Conservation (phyloP, 2,113 vertebrate genomes). For the Pseudopodoces humilis region DNA sequence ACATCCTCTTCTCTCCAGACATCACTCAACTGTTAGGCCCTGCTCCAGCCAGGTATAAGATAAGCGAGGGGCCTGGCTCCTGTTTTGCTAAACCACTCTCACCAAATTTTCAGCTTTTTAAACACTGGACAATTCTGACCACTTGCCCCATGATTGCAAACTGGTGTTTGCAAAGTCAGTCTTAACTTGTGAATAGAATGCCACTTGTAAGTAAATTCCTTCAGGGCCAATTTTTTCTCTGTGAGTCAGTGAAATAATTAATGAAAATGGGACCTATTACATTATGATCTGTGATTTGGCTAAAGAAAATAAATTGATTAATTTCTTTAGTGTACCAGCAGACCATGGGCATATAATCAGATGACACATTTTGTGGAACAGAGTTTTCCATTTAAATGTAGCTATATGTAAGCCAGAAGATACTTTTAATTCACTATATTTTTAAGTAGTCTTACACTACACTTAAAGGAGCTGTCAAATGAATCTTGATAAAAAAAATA, state of each 20-base stretch:
- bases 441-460: neutral
- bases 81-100: neutral
- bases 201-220: neutral
- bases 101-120: neutral
- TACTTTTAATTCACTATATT: neutral
- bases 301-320: neutral
- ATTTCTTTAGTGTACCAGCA: neutral
- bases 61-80: neutral
- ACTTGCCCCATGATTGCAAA: neutral
- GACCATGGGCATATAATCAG: neutral
- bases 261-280: neutral
- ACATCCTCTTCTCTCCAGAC: too few species aligned
- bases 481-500: neutral
- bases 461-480: neutral
- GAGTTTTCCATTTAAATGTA: neutral
- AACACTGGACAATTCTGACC: neutral
- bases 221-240: neutral
- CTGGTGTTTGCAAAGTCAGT: neutral
- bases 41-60: neutral
- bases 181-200: neutral
- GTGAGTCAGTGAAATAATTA: neutral
- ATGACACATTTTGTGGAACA: neutral
- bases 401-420: neutral
- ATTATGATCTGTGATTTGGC: neutral
- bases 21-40: neutral